These are phyloP conservation scores for Benthosema pterotum DNA, from an alignment of 2,797 vertebrate genomes.

Conservation along the genomic window DNA sequence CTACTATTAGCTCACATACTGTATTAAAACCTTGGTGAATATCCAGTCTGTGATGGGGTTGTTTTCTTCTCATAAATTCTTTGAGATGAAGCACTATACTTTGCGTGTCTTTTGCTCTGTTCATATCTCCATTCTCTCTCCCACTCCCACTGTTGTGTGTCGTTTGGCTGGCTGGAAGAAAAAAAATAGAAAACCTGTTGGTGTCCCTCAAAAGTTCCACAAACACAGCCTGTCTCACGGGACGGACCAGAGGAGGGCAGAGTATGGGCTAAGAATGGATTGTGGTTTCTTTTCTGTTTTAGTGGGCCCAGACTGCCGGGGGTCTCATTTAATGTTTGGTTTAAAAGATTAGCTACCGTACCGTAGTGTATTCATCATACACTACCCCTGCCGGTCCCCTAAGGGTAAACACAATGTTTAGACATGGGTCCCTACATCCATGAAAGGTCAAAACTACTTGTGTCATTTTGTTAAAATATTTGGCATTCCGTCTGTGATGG, in stretches of 20 bases:
- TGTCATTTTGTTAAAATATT: background rate
- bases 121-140: background rate
- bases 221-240: background rate
- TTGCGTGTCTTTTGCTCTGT: too few species aligned
- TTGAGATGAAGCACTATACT: too few species aligned
- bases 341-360: background rate
- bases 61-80: too few species aligned
- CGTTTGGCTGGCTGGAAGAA: background rate
- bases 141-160: background rate
- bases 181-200: background rate
- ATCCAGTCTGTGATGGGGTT: too few species aligned
- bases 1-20: background rate
- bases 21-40: too few species aligned
- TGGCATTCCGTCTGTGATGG: background rate
- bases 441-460: background rate
- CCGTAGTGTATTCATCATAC: background rate
- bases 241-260: background rate
- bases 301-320: background rate
- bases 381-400: background rate
- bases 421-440: background rate
- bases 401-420: background rate
- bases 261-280: background rate
- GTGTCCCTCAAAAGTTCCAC: background rate
- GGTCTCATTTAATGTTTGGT: background rate
- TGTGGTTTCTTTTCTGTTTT: constrained; percentile 2